These are phyloP conservation scores for Agraylea sexmaculata DNA, from an alignment of 1,140 invertebrate genomes.

Conservation along the genomic window DNA sequence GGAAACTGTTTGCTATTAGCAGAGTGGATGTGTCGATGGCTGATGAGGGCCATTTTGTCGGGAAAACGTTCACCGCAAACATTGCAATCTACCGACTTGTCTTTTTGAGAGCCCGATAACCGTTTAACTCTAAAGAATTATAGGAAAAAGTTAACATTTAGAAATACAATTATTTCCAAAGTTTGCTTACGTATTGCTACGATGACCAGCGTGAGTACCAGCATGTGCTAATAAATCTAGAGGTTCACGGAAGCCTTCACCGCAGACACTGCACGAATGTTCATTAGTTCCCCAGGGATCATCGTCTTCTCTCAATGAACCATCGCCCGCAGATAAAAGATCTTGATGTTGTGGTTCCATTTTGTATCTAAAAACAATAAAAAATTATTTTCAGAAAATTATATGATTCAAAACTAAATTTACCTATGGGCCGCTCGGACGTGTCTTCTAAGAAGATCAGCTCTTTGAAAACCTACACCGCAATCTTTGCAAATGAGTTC, in stretches of 20 bases:
- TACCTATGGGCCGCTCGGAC: slow-evolving; percentile 38
- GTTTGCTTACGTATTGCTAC: slow-evolving; percentile 37
- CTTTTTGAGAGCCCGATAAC: slow-evolving; percentile 57
- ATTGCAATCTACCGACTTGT: slow-evolving; percentile 55
- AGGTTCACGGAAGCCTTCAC: slow-evolving; percentile 60
- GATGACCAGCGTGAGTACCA: slow-evolving; percentile 53
- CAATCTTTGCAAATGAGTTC: slow-evolving; percentile 66
- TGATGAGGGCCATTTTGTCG: slow-evolving; percentile 55
- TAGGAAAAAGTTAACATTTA: background rate
- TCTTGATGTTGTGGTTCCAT: slow-evolving; percentile 8
- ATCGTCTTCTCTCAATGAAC: slow-evolving; percentile 21
- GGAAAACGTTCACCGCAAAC: slow-evolving; percentile 61
- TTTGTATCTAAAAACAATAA: slow-evolving; percentile 11
- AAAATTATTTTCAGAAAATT: too few relatives aligned
- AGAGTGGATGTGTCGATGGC: slow-evolving; percentile 55
- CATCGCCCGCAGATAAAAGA: slow-evolving; percentile 23
- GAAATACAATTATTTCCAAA: slow-evolving; percentile 2
- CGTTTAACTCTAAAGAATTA: slow-evolving; percentile 33
- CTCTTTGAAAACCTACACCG: slow-evolving; percentile 59
- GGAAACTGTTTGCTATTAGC: slow-evolving; percentile 56
- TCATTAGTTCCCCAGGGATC: slow-evolving; percentile 8
- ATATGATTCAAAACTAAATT: slow-evolving; percentile 2
- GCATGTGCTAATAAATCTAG: slow-evolving; percentile 63
- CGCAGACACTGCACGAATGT: slow-evolving; percentile 63
- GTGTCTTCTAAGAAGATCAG: slow-evolving; percentile 60